Evolutionary conservation across 2,888 invertebrate genomes (phyloP).

Genomic region (Apeira syringaria): DNA sequence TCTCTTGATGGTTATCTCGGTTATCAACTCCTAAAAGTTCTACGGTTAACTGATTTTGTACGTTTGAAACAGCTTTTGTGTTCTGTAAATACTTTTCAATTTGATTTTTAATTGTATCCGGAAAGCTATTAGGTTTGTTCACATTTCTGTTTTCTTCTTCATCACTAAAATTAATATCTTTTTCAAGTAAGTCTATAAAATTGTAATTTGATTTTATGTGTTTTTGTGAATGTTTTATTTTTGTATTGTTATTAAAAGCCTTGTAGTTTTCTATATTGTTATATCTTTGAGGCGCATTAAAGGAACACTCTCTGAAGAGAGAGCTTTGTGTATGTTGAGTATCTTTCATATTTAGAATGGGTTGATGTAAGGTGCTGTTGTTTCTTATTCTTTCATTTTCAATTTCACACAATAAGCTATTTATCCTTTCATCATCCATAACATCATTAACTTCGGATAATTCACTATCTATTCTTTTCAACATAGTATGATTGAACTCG

Average conservation of each 20-base stretch:
- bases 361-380: not conserved
- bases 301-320: not conserved
- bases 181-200: slow-evolving; percentile 57
- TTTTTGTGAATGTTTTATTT: slow-evolving; percentile 20
- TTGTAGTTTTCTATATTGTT: slow-evolving; percentile 4
- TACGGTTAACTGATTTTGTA: slow-evolving; percentile 26
- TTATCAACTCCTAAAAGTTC: slow-evolving; percentile 28
- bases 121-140: slow-evolving; percentile 41
- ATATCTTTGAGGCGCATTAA: not conserved
- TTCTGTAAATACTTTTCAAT: slow-evolving; percentile 55
- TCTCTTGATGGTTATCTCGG: not conserved
- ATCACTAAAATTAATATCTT: slow-evolving; percentile 41
- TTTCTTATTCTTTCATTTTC: slow-evolving; percentile 59
- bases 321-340: not conserved
- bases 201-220: slow-evolving; percentile 44
- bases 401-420: slow-evolving; percentile 57
- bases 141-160: slow-evolving; percentile 33
- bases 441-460: slow-evolving; percentile 39
- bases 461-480: slow-evolving; percentile 19
- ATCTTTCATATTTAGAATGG: slow-evolving; percentile 1
- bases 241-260: not conserved
- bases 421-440: slow-evolving; percentile 50
- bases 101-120: slow-evolving; percentile 55
- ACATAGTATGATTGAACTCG: too few relatives aligned
- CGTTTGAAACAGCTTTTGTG: slow-evolving; percentile 28